phyloP scores from a whole-genome alignment of 2,888 invertebrate genomes.

The Apocheima hispidaria region DNA sequence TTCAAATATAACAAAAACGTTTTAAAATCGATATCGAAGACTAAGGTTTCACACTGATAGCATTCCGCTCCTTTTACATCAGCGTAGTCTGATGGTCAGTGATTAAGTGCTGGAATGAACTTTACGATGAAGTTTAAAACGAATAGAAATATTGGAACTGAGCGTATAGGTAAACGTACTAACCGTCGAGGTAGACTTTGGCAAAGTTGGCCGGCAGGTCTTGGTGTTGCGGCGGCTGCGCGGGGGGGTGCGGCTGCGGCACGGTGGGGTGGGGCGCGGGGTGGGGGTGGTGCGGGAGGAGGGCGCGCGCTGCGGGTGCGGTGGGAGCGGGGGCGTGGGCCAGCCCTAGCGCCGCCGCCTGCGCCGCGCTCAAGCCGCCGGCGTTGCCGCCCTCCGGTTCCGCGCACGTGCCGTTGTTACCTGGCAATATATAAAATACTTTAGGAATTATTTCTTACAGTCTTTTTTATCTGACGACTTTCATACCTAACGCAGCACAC shows the following conservation, averaged over 20 bases:
- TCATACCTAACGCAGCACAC: no score
- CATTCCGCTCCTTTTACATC: no score
- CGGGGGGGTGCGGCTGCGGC: slow-evolving; percentile 42
- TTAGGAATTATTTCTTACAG: not conserved
- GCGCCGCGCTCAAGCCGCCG: slow-evolving; percentile 72
- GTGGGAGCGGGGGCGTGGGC: slow-evolving; percentile 73
- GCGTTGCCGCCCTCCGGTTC: slow-evolving; percentile 47
- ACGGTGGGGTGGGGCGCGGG: slow-evolving; percentile 45
- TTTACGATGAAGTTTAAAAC: no score
- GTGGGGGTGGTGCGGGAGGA: slow-evolving; percentile 55
- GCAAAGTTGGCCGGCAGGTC: slow-evolving; percentile 71
- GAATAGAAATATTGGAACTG: no score
- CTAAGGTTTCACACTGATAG: no score
- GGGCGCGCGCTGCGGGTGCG: slow-evolving; percentile 62
- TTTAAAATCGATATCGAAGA: no score
- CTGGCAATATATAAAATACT: slow-evolving; percentile 18
- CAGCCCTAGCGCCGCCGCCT: slow-evolving; percentile 78
- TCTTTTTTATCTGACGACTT: no score
- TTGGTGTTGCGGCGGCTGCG: slow-evolving; percentile 45
- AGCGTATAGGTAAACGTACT: slow-evolving; percentile 30
- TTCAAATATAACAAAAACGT: no score
- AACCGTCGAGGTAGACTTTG: slow-evolving; percentile 76
- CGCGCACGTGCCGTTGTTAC: slow-evolving; percentile 39
- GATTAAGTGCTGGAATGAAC: no score
- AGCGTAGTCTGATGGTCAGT: no score